These are phyloP conservation scores for Stramonita haemastoma DNA, from an alignment of 2,888 invertebrate genomes.

Conservation along the genomic window DNA sequence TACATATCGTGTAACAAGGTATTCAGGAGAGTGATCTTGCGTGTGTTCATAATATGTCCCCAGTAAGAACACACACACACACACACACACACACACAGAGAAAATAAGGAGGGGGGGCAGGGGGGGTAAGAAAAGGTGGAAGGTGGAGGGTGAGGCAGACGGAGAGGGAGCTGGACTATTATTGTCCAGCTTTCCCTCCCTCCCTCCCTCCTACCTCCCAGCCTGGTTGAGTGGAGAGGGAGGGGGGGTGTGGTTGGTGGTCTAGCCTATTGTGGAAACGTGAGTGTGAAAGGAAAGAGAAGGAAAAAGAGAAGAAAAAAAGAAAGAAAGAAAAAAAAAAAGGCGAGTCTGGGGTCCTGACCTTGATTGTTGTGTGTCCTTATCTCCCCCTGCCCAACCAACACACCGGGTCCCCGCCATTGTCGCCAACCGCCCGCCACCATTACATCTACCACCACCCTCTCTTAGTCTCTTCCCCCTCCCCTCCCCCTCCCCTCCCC, in stretches of 20 bases:
- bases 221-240: not conserved
- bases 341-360: not conserved
- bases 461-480: not conserved
- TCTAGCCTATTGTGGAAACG: too few species aligned
- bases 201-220: not conserved
- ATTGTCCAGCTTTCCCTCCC: not conserved
- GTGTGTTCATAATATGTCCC: too few species aligned
- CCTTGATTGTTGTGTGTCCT: constrained; percentile 2
- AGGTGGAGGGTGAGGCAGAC: not conserved
- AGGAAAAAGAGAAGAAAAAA: too few species aligned
- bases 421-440: not conserved
- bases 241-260: too few species aligned
- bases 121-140: not conserved
- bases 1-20: too few species aligned
- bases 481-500: too few species aligned
- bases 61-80: not conserved
- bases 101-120: not conserved
- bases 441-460: not conserved
- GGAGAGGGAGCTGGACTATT: not conserved
- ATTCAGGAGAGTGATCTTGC: too few species aligned
- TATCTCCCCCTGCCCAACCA: constrained; percentile 11
- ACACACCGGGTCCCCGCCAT: not conserved
- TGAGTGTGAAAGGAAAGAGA: too few species aligned
- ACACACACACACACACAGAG: not conserved
- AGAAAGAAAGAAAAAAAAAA: too few species aligned